Evolutionary conservation across 2,113 vertebrate species (phyloP).

Genomic region (Sapayoa aenigma): DNA sequence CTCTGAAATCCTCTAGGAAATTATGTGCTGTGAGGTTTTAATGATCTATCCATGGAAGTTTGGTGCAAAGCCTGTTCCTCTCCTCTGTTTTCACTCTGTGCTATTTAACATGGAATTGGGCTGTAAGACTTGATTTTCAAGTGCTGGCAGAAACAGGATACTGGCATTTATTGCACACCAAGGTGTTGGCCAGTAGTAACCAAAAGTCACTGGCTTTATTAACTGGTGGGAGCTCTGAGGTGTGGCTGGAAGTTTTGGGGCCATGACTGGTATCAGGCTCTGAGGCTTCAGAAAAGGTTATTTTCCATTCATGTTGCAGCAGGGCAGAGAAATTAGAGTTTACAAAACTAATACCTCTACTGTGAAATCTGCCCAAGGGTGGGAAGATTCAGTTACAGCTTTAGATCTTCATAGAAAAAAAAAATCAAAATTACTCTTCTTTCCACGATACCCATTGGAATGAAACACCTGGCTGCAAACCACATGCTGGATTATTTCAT

Average conservation of each 20-base stretch:
- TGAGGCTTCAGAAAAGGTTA: neutral
- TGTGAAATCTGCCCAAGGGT: neutral
- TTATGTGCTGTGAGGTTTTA: neutral
- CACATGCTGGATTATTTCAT: neutral
- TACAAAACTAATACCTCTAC: neutral
- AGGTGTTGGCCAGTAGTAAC: neutral
- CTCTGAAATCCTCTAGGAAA: neutral
- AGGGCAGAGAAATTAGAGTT: neutral
- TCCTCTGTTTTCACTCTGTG: neutral
- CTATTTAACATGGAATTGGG: rapidly evolving
- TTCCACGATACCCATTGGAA: neutral
- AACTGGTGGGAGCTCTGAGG: neutral
- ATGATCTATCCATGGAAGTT: rapidly evolving
- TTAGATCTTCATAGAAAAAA: neutral
- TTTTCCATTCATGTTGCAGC: neutral
- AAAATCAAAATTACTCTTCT: neutral
- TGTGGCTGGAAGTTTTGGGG: neutral
- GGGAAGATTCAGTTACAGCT: neutral
- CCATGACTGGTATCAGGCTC: neutral
- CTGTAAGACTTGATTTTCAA: rapidly evolving
- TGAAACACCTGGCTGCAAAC: neutral
- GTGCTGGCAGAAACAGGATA: neutral
- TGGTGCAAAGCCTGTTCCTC: neutral
- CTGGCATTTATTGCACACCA: rapidly evolving
- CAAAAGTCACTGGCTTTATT: neutral